phyloP scores from a whole-genome alignment of 1,140 invertebrate genomes.

The Hypothenemus hampei region DNA sequence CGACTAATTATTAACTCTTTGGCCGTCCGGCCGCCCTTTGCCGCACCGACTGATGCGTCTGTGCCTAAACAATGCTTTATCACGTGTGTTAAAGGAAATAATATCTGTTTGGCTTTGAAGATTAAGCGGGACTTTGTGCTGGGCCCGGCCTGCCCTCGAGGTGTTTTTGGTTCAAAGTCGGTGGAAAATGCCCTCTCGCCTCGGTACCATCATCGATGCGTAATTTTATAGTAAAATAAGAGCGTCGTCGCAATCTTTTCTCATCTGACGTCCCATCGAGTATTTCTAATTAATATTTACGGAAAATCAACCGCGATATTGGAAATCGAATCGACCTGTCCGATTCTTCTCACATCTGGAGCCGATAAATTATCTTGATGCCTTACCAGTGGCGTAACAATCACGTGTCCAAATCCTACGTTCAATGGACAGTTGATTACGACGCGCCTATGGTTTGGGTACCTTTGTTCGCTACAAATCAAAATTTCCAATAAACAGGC shows the following conservation, averaged over 20 bases:
- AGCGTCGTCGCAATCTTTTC: no score
- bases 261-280: no score
- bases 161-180: no score
- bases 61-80: constrained; percentile 25
- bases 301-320: constrained; percentile 23
- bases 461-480: no score
- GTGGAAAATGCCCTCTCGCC: no score
- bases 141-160: neutral
- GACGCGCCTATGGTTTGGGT: no score
- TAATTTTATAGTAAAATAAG: no score
- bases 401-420: neutral
- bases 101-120: constrained; percentile 23
- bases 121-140: constrained; percentile 19
- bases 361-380: constrained; percentile 19
- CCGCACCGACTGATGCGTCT: constrained; percentile 20
- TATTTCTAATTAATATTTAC: no score
- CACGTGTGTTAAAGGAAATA: constrained; percentile 25
- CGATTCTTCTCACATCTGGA: constrained; percentile 18
- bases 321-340: constrained; percentile 26
- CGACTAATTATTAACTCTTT: constrained; percentile 30
- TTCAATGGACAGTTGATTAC: no score
- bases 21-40: constrained; percentile 22
- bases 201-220: no score
- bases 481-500: no score
- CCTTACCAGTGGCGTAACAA: no score